These are phyloP conservation scores for Phrynosoma blainvillii DNA, from an alignment of 2,113 vertebrate species.

Conservation along the genomic window DNA sequence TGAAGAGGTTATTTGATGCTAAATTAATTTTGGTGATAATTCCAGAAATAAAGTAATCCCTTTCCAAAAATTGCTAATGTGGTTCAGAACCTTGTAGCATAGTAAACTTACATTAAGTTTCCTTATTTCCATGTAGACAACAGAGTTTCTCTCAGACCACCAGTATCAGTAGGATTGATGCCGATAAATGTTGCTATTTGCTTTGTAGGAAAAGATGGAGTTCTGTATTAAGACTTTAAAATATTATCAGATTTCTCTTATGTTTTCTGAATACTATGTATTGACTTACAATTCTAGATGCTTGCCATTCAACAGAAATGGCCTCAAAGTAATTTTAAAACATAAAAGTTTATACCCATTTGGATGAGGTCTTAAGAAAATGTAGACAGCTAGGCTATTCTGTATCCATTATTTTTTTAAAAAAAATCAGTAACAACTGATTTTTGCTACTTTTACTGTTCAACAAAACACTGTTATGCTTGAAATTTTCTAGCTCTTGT, in stretches of 20 bases:
- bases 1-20: neutral
- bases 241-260: slow-evolving; percentile 26
- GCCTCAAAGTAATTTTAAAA: slow-evolving; percentile 10
- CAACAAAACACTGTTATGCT: slow-evolving; percentile 31
- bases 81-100: neutral
- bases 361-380: slow-evolving; percentile 1
- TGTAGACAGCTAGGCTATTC: slow-evolving; percentile 12
- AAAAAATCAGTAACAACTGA: neutral
- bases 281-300: neutral
- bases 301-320: neutral
- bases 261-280: slow-evolving; percentile 11
- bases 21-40: neutral
- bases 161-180: neutral
- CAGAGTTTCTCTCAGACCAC: too few species aligned
- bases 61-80: neutral
- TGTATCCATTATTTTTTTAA: neutral
- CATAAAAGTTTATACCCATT: neutral
- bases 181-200: neutral
- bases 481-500: slow-evolving; percentile 44
- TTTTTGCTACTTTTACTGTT: slow-evolving; percentile 24
- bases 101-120: neutral
- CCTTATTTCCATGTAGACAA: neutral
- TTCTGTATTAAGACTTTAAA: neutral
- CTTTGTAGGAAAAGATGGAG: neutral
- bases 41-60: neutral